A percentile compares a stretch with the other conserved stretches of the same genome.
Conservation (phyloP, 2,113 vertebrate genomes). For the Limnothrissa miodon region DNA sequence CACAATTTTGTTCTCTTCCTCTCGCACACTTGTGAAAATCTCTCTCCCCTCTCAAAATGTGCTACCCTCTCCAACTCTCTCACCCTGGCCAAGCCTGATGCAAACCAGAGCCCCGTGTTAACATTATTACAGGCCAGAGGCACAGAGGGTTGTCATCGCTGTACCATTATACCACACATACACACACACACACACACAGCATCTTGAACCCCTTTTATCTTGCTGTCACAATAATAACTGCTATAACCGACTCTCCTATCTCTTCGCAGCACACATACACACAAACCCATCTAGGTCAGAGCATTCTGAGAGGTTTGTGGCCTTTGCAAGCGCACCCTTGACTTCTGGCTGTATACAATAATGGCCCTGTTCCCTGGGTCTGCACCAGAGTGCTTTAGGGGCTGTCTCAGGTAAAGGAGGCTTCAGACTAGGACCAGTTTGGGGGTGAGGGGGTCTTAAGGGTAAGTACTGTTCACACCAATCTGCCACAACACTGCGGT, state of each 20-base stretch:
- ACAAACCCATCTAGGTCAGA: not conserved
- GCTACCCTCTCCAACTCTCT: not conserved
- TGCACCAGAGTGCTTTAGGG: not conserved
- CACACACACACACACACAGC: not conserved
- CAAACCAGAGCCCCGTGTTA: slow-evolving; percentile 41
- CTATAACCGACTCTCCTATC: not conserved
- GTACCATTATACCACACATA: slow-evolving; percentile 18
- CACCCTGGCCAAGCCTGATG: slow-evolving; percentile 16
- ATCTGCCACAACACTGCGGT: not conserved
- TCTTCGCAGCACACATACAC: not conserved
- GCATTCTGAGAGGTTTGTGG: not conserved
- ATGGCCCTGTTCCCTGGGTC: not conserved
- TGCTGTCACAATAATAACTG: not conserved
- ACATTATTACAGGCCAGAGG: slow-evolving; percentile 42
- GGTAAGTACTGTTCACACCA: not conserved
- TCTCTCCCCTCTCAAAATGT: not conserved
- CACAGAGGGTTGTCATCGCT: slow-evolving; percentile 23
- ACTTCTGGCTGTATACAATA: not conserved
- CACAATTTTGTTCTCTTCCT: not conserved
- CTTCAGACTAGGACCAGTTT: not conserved
- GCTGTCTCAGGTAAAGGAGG: not conserved
- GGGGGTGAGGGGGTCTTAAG: not conserved
- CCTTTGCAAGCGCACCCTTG: not conserved
- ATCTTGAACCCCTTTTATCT: not conserved
- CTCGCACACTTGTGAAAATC: not conserved